A percentile compares a stretch with the other conserved stretches of the same genome.
Conservation (phyloP, 2,113 vertebrate species). For the Menura novaehollandiae region DNA sequence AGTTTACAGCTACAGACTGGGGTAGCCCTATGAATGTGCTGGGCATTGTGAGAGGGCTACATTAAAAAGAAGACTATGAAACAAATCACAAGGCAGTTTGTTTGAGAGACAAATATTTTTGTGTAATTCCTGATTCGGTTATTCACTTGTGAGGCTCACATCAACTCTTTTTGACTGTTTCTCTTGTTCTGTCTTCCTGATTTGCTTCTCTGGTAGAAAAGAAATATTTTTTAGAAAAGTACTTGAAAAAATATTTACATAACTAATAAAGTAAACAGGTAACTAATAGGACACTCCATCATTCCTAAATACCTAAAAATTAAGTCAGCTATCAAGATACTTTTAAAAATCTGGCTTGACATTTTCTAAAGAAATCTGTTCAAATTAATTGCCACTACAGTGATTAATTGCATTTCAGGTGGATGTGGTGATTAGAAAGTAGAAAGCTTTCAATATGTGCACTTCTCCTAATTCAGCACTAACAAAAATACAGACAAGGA, state of each 20-base stretch:
- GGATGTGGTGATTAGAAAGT: background rate
- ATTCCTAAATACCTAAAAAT: background rate
- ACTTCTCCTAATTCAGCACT: background rate
- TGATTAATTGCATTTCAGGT: background rate
- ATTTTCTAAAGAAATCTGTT: background rate
- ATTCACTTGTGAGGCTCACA: background rate
- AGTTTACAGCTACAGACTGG: background rate
- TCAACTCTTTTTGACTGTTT: background rate
- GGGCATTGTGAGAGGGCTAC: background rate
- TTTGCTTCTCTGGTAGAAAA: background rate
- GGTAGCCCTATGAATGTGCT: background rate
- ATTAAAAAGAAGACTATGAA: background rate
- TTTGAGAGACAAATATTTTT: background rate
- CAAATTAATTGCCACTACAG: background rate
- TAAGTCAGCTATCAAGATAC: background rate
- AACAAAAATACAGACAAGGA: background rate
- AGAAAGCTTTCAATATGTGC: background rate
- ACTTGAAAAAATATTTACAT: background rate
- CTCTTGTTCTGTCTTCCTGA: background rate
- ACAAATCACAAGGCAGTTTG: background rate
- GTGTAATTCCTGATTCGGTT: background rate
- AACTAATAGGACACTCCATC: background rate
- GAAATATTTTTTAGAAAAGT: background rate
- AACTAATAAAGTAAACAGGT: background rate
- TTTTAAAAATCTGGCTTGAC: background rate